A percentile compares a stretch with the other conserved stretches of the same genome.
These are phyloP conservation scores for Resseliella maxima DNA, from an alignment of 2,888 invertebrate species.

Conservation along the genomic window DNA sequence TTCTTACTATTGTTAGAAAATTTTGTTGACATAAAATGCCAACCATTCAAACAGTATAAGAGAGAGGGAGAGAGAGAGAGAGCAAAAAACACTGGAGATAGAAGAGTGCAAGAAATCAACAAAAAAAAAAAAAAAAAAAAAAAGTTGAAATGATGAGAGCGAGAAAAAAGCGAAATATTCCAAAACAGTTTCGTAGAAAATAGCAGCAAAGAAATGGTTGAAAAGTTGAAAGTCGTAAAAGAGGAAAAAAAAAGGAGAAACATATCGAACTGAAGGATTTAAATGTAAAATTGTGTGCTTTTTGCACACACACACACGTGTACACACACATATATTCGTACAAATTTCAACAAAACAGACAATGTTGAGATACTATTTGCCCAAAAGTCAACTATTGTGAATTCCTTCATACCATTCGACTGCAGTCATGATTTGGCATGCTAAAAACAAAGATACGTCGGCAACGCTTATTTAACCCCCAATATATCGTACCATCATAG, in stretches of 20 bases:
- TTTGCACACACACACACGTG: background rate
- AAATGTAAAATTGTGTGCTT: background rate
- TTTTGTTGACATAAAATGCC: constrained; percentile 42
- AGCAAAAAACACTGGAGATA: background rate
- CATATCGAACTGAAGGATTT: constrained; percentile 30
- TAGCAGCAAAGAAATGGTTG: background rate
- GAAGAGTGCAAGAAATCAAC: background rate
- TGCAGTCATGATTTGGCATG: background rate
- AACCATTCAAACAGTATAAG: background rate
- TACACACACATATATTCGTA: background rate
- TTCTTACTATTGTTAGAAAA: constrained; percentile 32
- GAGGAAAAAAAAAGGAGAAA: background rate
- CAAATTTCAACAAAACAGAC: background rate
- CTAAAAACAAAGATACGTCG: background rate
- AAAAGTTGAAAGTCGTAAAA: constrained; percentile 28
- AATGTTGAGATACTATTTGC: background rate
- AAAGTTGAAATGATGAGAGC: background rate
- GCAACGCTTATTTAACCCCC: background rate
- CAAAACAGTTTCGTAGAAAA: background rate
- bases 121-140: background rate
- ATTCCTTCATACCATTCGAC: background rate
- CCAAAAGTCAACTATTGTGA: background rate
- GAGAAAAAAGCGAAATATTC: constrained; percentile 1
- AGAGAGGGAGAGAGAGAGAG: background rate
- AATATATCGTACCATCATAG: background rate